Conservation (phyloP, 2,797 vertebrate genomes). For the Euphonia xanthogaster region DNA sequence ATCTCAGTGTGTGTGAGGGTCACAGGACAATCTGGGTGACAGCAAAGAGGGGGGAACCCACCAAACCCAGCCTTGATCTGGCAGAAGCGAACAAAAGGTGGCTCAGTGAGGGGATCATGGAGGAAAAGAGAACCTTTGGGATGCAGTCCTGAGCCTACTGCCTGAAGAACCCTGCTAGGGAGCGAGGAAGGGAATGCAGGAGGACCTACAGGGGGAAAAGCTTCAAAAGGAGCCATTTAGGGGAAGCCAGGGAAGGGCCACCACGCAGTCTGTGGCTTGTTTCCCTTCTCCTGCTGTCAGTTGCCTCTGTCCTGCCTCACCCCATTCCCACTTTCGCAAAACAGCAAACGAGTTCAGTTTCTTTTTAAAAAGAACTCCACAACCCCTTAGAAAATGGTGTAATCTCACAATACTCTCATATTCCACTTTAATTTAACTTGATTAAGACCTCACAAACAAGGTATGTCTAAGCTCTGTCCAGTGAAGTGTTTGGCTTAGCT, state of each 20-base stretch:
- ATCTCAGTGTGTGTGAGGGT: neutral
- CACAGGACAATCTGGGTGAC: accelerated
- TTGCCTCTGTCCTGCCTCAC: neutral
- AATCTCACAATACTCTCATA: neutral
- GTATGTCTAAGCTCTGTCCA: neutral
- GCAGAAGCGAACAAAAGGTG: neutral
- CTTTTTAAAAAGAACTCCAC: neutral
- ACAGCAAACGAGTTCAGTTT: neutral
- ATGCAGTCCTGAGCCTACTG: neutral
- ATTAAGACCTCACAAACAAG: neutral
- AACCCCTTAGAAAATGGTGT: neutral
- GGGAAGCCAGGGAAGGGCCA: neutral
- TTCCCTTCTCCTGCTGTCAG: neutral
- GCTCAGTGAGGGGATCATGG: neutral
- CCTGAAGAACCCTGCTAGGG: neutral
- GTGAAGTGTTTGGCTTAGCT: neutral
- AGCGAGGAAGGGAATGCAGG: neutral
- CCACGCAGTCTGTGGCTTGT: neutral
- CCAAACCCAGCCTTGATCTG: neutral
- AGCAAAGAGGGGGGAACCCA: neutral
- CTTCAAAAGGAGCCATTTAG: neutral
- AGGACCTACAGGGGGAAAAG: neutral
- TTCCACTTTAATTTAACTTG: neutral
- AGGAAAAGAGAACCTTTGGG: neutral
- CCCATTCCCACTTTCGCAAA: neutral